These are phyloP conservation scores for Chloropsis hardwickii DNA, from an alignment of 2,113 vertebrate species.

Conservation along the genomic window DNA sequence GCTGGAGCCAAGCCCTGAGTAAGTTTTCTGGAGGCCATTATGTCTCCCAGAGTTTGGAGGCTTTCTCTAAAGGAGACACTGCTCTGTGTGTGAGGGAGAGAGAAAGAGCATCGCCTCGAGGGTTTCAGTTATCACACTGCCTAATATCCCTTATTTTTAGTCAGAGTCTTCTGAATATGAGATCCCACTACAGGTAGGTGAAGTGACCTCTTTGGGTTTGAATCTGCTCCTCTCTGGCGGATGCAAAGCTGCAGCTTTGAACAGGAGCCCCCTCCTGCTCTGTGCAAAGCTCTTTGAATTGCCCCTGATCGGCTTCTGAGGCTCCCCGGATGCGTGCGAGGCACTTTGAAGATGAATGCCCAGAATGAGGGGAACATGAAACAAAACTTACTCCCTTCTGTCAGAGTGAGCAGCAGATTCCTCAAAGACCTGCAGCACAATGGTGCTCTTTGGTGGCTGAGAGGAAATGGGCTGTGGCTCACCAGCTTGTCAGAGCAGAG, in stretches of 20 bases:
- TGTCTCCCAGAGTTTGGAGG: neutral
- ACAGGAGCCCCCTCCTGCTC: constrained; percentile 52
- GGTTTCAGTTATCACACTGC: neutral
- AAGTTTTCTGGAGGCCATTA: constrained; percentile 25
- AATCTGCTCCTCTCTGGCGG: constrained; percentile 43
- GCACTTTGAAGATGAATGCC: constrained; percentile 65
- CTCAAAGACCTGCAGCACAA: constrained; percentile 46
- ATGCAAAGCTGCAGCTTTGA: constrained; percentile 56
- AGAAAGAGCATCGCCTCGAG: constrained; percentile 24
- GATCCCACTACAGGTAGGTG: constrained; percentile 52
- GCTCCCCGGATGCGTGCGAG: neutral
- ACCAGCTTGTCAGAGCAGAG: neutral
- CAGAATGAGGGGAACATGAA: constrained; percentile 46
- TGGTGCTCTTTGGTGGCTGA: constrained; percentile 33
- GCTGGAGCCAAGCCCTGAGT: neutral
- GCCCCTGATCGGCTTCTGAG: constrained; percentile 55
- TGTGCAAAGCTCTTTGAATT: constrained; percentile 62
- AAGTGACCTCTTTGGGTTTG: constrained; percentile 54
- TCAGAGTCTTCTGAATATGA: constrained; percentile 49
- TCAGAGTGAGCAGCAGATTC: constrained; percentile 10
- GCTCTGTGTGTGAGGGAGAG: neutral
- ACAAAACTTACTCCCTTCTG: constrained; percentile 46
- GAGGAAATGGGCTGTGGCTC: constrained; percentile 7
- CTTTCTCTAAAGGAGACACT: neutral
- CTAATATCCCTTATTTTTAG: constrained; percentile 61